Evolutionary conservation across 1,140 invertebrate species (phyloP), one percentile per base, ranked within the genome.

Genomic region (Camponotus floridanus): DNA sequence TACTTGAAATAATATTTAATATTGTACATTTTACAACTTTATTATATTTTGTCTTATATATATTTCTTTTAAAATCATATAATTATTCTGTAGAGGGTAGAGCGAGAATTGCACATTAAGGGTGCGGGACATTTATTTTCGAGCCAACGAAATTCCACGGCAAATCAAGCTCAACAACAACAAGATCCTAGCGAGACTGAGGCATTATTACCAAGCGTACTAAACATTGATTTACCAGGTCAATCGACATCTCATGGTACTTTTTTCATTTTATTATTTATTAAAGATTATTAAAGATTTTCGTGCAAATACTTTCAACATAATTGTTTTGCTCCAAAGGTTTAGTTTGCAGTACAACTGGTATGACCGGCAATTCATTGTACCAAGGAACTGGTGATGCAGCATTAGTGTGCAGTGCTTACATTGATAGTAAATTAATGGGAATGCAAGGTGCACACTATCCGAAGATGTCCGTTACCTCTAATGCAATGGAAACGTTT

Each of bases 41-140:
- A 26, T 42, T 36, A 31, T 7, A 18, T 6, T 48, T 36, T 36
- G 31, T 45, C 13, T 18, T 18, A 51, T 15, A 3, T 31, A 0
- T 62, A 81, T 59, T 84, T 85, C 86, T 91, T 70, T 91, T 39
- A 18, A 7, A 39, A 59, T 59, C 0, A 4, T 11, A 6, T 62
- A 48, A 65, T 78, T 36, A 42, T 45, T 3, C 48, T 94, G 11
- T 90, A 97, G 96, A 96, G 96, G 94, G 97, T 97, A 67, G 97
- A 98, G 92, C 95, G 97, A 86, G 97, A 98, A 89, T 92, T 97
- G 59, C 97, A 97, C 88, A 97, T 96, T 68, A 97, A 97, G 91
- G 96, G 94, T 55, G 95, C 92, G 83, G 94, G 91, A 18, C 94
- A 94, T 79, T 95, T 96, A 86, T 95, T 96, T 85, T 86, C 95